Evolutionary conservation across 2,113 vertebrate species (phyloP), one percentile per base, ranked within the genome.

Genomic region (Hymenochirus boettgeri): DNA sequence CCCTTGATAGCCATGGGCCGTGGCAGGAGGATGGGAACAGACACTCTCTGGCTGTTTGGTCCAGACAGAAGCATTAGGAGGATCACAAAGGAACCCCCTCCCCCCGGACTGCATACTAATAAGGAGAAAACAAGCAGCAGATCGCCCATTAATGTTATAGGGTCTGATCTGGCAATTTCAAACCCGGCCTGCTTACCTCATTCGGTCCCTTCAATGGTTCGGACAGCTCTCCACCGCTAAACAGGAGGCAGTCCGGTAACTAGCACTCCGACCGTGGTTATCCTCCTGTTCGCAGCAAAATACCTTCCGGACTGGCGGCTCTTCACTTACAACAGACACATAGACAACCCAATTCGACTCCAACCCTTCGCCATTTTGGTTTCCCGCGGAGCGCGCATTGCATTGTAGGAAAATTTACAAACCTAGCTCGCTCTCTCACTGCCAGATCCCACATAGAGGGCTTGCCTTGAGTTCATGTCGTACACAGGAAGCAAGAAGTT

Each of bases 291-390:
- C 1, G 33, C 35, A 2, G 39, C 23, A 9, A 24, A 70, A 31
- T 19, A 58, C 52, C 53, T 64, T 65, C 61, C 17, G 15, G 17
- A 11, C 56, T 27, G 12, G 3, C 23, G n/a, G 55, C 11, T 35
- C 12, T 17, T 5, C 0, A 13, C 19, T 50, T 39, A 67, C 46
- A 59, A 21, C 26, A 7, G 15, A 7, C 18, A 25, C 61, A 71
- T 65, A 23, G 51, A 26, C 72, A 64, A 59, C 70, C 72, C 64
- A 46, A 69, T 71, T 69, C 59, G 69, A 74, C 71, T 72, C 71
- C 45, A 72, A 72, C 75, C 82, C 71, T 87, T 88, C 91, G 91
- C 92, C 92, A 94, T 94, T 92, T 94, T 94, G 84, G 86, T 92
- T 94, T 93, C 90, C 92, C 92, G 92, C 92, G 92, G 90, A 87